Evolutionary conservation across 2,888 invertebrate genomes (phyloP).

Genomic region (Trichogramma dendrolimi): DNA sequence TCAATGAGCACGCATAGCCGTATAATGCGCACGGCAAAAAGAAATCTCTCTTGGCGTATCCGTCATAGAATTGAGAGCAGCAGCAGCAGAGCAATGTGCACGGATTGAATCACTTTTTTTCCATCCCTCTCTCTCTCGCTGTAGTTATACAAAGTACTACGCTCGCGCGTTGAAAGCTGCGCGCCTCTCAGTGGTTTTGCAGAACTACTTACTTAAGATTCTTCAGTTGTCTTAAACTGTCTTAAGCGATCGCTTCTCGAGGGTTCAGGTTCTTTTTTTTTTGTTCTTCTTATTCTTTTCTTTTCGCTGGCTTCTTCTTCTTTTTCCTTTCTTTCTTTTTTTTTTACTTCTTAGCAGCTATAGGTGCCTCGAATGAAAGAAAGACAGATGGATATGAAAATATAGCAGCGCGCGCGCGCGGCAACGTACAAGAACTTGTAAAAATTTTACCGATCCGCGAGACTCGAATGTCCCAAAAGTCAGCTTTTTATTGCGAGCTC

Average conservation of each 20-base stretch:
- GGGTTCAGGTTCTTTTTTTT: background rate
- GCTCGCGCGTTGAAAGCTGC: background rate
- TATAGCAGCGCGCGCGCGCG: too few relatives aligned
- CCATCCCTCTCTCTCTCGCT: slow-evolving; percentile 6
- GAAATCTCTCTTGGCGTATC: slow-evolving; percentile 14
- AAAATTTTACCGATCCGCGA: too few relatives aligned
- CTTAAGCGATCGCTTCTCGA: slow-evolving; percentile 13
- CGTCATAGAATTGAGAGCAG: slow-evolving; percentile 22
- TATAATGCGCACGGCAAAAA: too few relatives aligned
- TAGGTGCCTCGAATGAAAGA: background rate
- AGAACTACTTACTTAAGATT: slow-evolving; percentile 27
- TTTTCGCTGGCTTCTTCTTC: background rate
- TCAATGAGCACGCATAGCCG: too few relatives aligned
- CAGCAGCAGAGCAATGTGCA: background rate
- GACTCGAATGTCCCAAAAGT: too few relatives aligned
- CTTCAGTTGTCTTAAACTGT: slow-evolving; percentile 17
- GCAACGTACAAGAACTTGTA: too few relatives aligned
- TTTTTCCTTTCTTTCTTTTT: background rate
- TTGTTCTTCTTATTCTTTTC: slow-evolving; percentile 8
- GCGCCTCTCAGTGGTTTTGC: slow-evolving; percentile 6
- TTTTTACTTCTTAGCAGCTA: background rate
- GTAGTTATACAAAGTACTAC: slow-evolving; percentile 1
- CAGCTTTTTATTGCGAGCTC: too few relatives aligned
- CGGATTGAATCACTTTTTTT: slow-evolving; percentile 7
- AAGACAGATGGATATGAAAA: too few relatives aligned